phyloP scores from a whole-genome alignment of 2,113 vertebrate genomes.

The Chinchilla lanigera region DNA sequence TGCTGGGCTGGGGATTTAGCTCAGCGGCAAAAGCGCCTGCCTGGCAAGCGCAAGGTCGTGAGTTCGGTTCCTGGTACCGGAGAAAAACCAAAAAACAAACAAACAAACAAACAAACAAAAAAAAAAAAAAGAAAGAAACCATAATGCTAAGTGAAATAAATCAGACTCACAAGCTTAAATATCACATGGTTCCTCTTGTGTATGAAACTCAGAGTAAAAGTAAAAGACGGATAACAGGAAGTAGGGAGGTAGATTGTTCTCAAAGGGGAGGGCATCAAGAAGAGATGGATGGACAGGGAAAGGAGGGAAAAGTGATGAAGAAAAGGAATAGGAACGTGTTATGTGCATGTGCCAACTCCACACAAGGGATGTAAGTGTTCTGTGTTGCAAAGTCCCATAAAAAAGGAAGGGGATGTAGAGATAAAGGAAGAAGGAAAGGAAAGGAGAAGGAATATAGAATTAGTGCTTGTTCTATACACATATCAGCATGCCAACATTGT shows the following conservation, averaged over 20 bases:
- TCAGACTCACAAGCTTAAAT: background rate
- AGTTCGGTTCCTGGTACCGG: no score
- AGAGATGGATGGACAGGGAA: background rate
- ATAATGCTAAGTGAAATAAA: background rate
- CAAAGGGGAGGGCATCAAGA: background rate
- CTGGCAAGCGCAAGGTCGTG: no score
- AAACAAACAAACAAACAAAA: no score
- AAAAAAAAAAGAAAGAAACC: no score
- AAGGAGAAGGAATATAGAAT: background rate
- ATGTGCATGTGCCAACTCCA: background rate
- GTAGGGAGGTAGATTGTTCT: background rate
- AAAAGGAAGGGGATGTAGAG: background rate
- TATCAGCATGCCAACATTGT: background rate
- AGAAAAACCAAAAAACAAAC: no score
- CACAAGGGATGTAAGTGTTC: background rate
- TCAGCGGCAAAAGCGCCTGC: no score
- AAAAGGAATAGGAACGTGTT: background rate
- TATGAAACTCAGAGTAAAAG: background rate
- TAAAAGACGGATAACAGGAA: background rate
- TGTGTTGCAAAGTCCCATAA: no score
- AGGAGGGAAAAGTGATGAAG: background rate
- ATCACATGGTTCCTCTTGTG: background rate
- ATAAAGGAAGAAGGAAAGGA: background rate
- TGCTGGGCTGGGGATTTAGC: no score
- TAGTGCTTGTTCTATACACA: background rate